Evolutionary conservation across 2,888 invertebrate genomes (phyloP).

Genomic region (Cephonodes hylas): DNA sequence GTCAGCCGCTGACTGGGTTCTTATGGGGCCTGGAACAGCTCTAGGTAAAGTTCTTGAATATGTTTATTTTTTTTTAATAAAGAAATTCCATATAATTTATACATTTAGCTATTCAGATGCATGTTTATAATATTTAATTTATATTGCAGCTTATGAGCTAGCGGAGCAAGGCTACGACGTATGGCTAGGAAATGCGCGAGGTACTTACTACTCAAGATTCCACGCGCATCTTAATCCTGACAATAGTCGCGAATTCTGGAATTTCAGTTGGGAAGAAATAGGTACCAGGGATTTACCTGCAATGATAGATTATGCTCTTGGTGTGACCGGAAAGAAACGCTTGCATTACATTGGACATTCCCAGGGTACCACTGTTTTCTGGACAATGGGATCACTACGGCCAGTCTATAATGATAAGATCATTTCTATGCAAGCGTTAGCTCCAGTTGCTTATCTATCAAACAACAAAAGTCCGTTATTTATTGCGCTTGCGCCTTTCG

Average conservation of each 20-base stretch:
- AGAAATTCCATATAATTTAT: too few species aligned
- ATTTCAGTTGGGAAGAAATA: conserved; percentile 90
- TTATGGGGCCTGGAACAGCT: conserved; percentile 83
- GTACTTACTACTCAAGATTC: conserved; percentile 82
- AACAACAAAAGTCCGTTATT: conserved; percentile 71
- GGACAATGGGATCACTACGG: conserved; percentile 81
- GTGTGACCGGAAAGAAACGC: conserved; percentile 75
- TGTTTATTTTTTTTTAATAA: too few species aligned
- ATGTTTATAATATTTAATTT: too few species aligned
- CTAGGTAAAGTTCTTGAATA: conserved; percentile 75
- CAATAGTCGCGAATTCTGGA: conserved; percentile 73
- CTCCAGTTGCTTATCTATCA: conserved; percentile 82
- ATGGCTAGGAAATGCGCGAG: conserved; percentile 90
- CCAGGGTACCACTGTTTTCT: conserved; percentile 82
- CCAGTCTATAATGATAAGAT: conserved; percentile 85
- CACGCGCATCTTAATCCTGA: conserved; percentile 70
- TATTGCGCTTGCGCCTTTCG: conserved; percentile 55
- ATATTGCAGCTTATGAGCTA: conserved; percentile 58
- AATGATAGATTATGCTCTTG: conserved; percentile 85
- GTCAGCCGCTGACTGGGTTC: conserved; percentile 85
- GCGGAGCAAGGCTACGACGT: conserved; percentile 85
- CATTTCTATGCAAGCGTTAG: conserved; percentile 81
- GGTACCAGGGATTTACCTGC: conserved; percentile 88
- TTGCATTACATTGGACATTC: conserved; percentile 91
- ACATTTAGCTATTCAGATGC: too few species aligned